These are phyloP conservation scores for Microtus oregoni DNA, from an alignment of 2,113 vertebrate genomes.

Conservation along the genomic window DNA sequence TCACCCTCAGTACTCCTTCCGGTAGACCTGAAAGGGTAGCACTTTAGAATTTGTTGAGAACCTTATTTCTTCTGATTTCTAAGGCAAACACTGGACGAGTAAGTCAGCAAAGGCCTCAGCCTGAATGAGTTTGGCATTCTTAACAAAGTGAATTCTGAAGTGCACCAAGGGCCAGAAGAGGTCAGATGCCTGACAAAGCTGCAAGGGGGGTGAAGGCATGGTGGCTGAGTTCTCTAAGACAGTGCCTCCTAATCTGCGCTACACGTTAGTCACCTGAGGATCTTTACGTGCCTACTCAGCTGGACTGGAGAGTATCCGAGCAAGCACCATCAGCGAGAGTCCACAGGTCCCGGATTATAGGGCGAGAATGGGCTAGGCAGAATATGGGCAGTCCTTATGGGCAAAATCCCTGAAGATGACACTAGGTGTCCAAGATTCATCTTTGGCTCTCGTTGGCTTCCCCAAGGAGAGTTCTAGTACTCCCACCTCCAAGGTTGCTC, in stretches of 20 bases:
- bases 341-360: background rate
- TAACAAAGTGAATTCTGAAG: background rate
- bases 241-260: background rate
- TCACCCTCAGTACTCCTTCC: background rate
- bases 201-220: background rate
- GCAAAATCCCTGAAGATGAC: background rate
- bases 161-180: too few species aligned
- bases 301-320: background rate
- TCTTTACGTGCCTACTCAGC: background rate
- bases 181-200: background rate
- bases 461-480: too few species aligned
- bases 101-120: background rate
- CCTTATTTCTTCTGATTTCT: background rate
- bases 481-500: background rate
- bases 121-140: background rate
- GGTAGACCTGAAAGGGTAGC: rapidly evolving
- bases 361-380: background rate
- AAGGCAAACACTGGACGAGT: background rate
- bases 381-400: background rate
- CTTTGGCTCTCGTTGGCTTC: background rate
- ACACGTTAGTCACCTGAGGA: background rate
- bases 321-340: background rate
- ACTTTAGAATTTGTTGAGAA: background rate
- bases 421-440: background rate
- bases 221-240: background rate